Conservation (phyloP, 2,888 invertebrate species). For the Synanthedon vespiformis region DNA sequence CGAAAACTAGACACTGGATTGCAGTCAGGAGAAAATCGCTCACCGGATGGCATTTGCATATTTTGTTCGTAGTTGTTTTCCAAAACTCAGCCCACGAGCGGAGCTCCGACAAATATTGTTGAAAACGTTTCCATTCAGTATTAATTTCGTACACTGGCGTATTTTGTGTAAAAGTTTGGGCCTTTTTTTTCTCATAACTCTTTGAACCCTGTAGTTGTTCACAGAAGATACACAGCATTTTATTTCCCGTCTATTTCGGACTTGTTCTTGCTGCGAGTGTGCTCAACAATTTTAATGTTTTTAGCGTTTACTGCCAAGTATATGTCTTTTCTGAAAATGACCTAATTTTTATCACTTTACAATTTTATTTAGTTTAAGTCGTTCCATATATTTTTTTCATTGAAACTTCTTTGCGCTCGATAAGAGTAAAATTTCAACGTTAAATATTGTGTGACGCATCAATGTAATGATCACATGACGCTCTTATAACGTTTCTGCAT, state of each 20-base stretch:
- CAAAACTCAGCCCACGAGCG: slow-evolving; percentile 17
- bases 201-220: neutral
- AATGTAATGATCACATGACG: too few species aligned
- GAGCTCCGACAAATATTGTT: slow-evolving; percentile 28
- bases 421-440: too few species aligned
- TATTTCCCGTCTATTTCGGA: neutral
- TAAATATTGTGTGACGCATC: too few species aligned
- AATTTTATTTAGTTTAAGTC: too few species aligned
- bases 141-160: slow-evolving; percentile 6
- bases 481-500: too few species aligned
- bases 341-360: too few species aligned
- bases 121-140: slow-evolving; percentile 13
- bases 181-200: neutral
- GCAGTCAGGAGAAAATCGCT: slow-evolving; percentile 16
- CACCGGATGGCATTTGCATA: slow-evolving; percentile 35
- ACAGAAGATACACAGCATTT: neutral
- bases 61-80: slow-evolving; percentile 32
- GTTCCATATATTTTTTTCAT: too few species aligned
- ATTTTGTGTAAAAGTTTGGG: neutral
- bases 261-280: neutral
- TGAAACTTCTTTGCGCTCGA: too few species aligned
- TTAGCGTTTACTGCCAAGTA: too few species aligned
- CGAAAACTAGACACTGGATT: slow-evolving; percentile 11
- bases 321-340: too few species aligned
- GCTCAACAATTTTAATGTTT: too few species aligned